Evolutionary conservation across 2,113 vertebrate species (phyloP).

Genomic region (Ifrita kowaldi): DNA sequence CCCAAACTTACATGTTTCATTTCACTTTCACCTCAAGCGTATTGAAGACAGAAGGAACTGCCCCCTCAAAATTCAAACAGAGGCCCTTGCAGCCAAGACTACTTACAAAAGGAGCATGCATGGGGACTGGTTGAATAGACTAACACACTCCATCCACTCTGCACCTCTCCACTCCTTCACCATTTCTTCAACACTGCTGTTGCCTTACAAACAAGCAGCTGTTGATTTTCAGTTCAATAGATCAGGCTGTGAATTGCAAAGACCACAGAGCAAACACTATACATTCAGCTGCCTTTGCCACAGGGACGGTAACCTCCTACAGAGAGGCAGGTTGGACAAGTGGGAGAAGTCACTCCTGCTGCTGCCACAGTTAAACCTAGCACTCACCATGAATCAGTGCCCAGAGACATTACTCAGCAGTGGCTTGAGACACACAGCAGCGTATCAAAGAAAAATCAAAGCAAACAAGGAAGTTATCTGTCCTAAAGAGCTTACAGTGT

Average conservation of each 20-base stretch:
- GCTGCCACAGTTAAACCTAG: background rate
- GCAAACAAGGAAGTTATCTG: slow-evolving; percentile 15
- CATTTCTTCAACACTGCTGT: rapidly evolving
- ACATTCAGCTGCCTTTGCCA: background rate
- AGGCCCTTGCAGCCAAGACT: background rate
- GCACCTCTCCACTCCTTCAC: background rate
- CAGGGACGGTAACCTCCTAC: background rate
- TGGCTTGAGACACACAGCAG: background rate
- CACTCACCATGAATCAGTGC: background rate
- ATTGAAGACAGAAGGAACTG: background rate
- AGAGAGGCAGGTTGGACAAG: background rate
- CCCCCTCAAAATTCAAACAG: background rate
- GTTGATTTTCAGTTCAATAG: slow-evolving; percentile 5
- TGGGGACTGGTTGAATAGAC: background rate
- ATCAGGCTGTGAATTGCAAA: background rate
- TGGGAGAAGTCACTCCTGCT: background rate
- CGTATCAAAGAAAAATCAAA: slow-evolving; percentile 29
- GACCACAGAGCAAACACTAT: background rate
- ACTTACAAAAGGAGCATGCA: background rate
- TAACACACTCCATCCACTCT: background rate
- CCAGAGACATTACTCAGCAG: slow-evolving; percentile 10
- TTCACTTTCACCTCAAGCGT: background rate
- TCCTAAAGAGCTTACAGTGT: background rate
- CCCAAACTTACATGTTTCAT: background rate
- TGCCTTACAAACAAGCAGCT: background rate